phyloP scores from a whole-genome alignment of 2,113 vertebrate species.

The Zapus hudsonius region DNA sequence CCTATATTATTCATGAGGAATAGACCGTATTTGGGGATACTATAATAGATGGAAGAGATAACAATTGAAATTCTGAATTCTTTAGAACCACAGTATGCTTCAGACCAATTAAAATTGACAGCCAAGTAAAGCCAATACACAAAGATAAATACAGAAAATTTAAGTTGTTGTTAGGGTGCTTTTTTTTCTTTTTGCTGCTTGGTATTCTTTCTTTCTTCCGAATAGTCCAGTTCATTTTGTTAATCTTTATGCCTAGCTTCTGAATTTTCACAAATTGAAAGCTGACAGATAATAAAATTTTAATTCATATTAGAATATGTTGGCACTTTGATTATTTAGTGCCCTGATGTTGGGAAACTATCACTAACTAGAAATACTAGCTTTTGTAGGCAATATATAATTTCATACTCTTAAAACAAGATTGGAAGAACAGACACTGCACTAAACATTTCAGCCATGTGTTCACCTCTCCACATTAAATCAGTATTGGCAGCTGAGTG shows the following conservation, averaged over 20 bases:
- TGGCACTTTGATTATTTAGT: slow-evolving; percentile 53
- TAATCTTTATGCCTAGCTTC: slow-evolving; percentile 67
- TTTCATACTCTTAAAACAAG: slow-evolving; percentile 83
- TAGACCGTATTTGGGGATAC: slow-evolving; percentile 52
- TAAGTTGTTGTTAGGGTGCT: slow-evolving; percentile 46
- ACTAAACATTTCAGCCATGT: slow-evolving; percentile 77
- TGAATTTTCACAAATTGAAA: slow-evolving; percentile 66
- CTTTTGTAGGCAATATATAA: slow-evolving; percentile 80
- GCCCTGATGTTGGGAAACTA: slow-evolving; percentile 80
- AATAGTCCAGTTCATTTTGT: slow-evolving; percentile 79
- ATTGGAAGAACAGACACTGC: slow-evolving; percentile 77
- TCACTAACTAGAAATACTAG: slow-evolving; percentile 82
- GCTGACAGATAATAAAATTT: slow-evolving; percentile 69
- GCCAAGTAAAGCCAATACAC: slow-evolving; percentile 78
- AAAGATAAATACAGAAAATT: slow-evolving; percentile 81
- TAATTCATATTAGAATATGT: slow-evolving; percentile 63
- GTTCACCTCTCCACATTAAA: slow-evolving; percentile 81
- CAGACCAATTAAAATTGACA: slow-evolving; percentile 86
- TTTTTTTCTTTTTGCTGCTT: slow-evolving; percentile 48
- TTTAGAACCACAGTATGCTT: slow-evolving; percentile 80
- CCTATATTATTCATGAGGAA: slow-evolving; percentile 60
- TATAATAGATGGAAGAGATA: slow-evolving; percentile 75
- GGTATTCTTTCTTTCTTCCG: slow-evolving; percentile 52
- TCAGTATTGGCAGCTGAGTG: slow-evolving; percentile 79
- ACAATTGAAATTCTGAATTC: slow-evolving; percentile 82